Base-by-base conservation (phyloP, 1,140 invertebrate genomes). In the Polypedilum pembai region DNA sequence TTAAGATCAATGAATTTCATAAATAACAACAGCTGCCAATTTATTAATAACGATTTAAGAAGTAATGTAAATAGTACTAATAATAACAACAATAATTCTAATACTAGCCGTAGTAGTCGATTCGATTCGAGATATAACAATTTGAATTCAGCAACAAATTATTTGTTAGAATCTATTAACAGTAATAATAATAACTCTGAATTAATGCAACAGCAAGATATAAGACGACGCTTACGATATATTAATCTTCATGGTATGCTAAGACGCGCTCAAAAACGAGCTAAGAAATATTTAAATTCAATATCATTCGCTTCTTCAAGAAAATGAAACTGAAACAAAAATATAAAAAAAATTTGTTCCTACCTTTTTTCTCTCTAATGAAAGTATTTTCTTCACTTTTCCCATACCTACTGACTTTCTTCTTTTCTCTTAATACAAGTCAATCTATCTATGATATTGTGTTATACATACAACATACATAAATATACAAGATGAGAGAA, bases 1-100 rank as follows among this genome's bases (percentile, higher is more conserved):
- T 8, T 21, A 69, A 8, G 17, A 20, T 18, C 15, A 10, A 69
- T 69, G 65, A 69, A 69, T 69, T 69, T 69, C 17, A 18, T 21
- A 69, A 69, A 21, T 69, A 69, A 69, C 65, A 21, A 18, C 65
- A 69, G 65, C 65, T 69, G 65, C 65, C 65, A 69, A 69, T 69
- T 69, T 69, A 69, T 69, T 20, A 69, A 69, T 69, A 69, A 69
- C 20, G 65, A 69, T 21, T 69, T 69, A 69, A 69, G 65, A 69
- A 69, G 17, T 69, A 69, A 69, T 69, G 20, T 18, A 18, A 69
- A 21, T 69, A 8, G 8, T 20, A 69, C 15, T 69, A 18, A 8
- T 18, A 69, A 69, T 69, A 69, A 21, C 20, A 33, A 33, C 5
- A 33, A 33, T 33, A 33, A 33, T 33, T n/a, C n/a, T n/a, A 33